Base-by-base conservation (phyloP, 2,888 invertebrate genomes). In the Thereva unica region DNA sequence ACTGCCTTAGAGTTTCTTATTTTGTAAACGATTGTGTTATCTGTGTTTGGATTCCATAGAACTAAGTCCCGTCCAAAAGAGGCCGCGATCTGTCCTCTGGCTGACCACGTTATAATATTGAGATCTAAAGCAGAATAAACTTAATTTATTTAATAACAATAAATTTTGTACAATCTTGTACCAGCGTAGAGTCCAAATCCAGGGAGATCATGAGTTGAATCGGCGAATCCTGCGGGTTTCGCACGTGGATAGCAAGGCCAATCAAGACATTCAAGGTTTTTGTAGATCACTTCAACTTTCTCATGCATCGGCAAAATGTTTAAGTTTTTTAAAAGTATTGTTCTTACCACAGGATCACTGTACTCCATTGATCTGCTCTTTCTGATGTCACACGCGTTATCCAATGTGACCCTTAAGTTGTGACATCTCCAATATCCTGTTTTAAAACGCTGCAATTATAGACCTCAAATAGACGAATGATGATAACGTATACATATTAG, bases 21-120 rank as follows among this genome's bases (percentile, higher is more conserved):
- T 44, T 72, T 73, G 40, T 77, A 79, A 1, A 77, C 69, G 73
- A 77, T 72, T 3, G 78, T 79, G 5, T 73, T 67, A 45, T 76
- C 75, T 9, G 75, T 71, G 1, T 71, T 68, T 23, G 76, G 75
- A 6, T 73, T 74, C 78, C 80, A 80, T 10, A 80, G 69, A 38
- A 80, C 76, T 4, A 80, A 71, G 55, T 79, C 78, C n/a, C 73
- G 68, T 2, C 76, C 76, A 69, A 78, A 78, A 0, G 78, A 77
- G 5, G 79, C 75, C 0, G 78, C 80, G 49, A 80, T 77, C 68
- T 78, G 76, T 23, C 75, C 77, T 37, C 71, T 73, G 1, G 70
- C 49, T 0, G 78, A 78, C 80, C 80, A 80, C 64, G 78, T 78
- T 67, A 80, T 76, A 37, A 78, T 70, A 67, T 78, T 79, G 4